Evolutionary conservation across 2,113 vertebrate species (phyloP).

Genomic region (Meleagris gallopavo): DNA sequence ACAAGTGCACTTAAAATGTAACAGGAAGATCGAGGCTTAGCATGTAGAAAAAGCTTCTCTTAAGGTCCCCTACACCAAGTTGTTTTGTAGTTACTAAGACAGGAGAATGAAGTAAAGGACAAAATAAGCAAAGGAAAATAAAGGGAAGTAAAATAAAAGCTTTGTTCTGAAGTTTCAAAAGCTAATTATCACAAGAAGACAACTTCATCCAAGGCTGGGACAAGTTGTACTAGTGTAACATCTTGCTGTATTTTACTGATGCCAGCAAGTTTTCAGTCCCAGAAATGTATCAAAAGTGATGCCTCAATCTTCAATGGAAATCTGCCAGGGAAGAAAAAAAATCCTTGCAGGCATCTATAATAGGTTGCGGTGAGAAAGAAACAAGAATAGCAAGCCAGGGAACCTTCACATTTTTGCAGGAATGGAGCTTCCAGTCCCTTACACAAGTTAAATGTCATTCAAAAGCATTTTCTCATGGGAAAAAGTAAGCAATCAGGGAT

Average conservation of each 20-base stretch:
- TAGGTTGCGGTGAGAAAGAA: background rate
- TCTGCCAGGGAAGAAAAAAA: background rate
- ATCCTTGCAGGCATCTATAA: background rate
- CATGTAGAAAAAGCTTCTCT: background rate
- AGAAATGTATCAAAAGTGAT: conserved; percentile 80
- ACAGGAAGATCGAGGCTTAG: background rate
- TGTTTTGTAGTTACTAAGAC: background rate
- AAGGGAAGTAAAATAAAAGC: background rate
- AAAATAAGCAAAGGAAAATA: background rate
- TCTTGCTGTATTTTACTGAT: conserved; percentile 47
- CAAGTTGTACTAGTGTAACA: background rate
- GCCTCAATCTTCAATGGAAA: conserved; percentile 53
- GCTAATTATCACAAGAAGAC: background rate
- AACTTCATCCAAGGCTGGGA: background rate
- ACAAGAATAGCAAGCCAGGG: conserved; percentile 2
- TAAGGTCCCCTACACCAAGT: background rate
- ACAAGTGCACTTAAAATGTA: background rate
- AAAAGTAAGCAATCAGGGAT: conserved; percentile 11
- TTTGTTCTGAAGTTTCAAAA: background rate
- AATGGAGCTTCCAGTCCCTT: conserved; percentile 3
- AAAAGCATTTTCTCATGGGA: conserved; percentile 43
- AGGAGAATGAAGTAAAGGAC: background rate
- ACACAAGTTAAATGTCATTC: background rate
- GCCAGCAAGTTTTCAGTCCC: conserved; percentile 75
- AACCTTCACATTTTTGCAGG: conserved; percentile 12